phyloP scores from a whole-genome alignment of 2,888 invertebrate species.

The Thera britannica region DNA sequence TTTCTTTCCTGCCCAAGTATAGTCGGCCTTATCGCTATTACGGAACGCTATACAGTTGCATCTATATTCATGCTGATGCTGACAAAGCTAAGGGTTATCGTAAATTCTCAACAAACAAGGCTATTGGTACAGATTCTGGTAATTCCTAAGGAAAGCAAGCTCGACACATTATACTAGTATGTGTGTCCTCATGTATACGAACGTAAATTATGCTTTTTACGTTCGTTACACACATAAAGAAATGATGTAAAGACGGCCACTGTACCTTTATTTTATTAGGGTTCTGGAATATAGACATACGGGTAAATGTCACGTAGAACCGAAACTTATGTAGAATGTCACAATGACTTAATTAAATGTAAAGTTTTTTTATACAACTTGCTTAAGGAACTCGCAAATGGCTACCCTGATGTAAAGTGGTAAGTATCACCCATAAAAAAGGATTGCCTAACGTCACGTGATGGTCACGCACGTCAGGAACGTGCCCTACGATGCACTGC shows the following conservation, averaged over 20 bases:
- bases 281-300: conserved; percentile 7
- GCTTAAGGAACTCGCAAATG: too few relatives aligned
- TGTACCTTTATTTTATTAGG: conserved; percentile 35
- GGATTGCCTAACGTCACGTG: too few relatives aligned
- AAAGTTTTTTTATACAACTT: too few relatives aligned
- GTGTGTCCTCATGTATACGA: conserved; percentile 8
- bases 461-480: too few relatives aligned
- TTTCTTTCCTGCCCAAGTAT: too few relatives aligned
- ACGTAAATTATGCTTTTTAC: conserved; percentile 32
- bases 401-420: not conserved
- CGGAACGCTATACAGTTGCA: not conserved
- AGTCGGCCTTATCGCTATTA: not conserved
- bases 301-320: not conserved
- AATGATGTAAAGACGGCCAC: conserved; percentile 30
- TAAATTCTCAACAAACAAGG: conserved; percentile 18
- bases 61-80: conserved; percentile 6
- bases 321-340: not conserved
- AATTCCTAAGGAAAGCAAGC: conserved; percentile 27
- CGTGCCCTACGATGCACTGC: too few relatives aligned
- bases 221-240: conserved; percentile 29
- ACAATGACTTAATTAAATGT: too few relatives aligned
- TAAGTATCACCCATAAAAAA: too few relatives aligned
- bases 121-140: conserved; percentile 14
- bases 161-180: conserved; percentile 2
- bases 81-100: conserved; percentile 11